These are phyloP conservation scores for Gambusia affinis DNA, from an alignment of 2,113 vertebrate genomes.

Conservation along the genomic window DNA sequence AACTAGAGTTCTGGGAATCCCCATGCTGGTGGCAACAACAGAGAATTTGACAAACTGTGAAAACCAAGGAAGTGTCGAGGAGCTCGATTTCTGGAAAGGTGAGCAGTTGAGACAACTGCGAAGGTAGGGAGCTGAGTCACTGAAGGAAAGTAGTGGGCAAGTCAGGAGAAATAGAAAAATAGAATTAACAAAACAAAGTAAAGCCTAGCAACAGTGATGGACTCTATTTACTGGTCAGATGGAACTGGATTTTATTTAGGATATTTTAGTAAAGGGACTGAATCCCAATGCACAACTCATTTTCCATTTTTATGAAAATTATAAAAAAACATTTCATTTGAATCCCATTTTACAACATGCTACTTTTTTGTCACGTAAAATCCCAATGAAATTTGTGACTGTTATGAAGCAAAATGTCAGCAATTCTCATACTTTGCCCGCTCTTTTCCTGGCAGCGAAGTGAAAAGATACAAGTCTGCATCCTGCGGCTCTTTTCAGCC, in stretches of 20 bases:
- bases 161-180: too few relatives aligned
- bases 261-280: not conserved
- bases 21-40: too few relatives aligned
- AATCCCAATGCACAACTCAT: not conserved
- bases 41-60: too few relatives aligned
- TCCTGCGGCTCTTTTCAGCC: constrained; percentile 60
- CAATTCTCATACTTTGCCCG: constrained; percentile 39
- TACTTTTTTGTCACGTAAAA: not conserved
- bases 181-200: too few relatives aligned
- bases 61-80: too few relatives aligned
- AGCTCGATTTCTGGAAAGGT: too few relatives aligned
- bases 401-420: not conserved
- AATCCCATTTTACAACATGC: not conserved
- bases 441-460: constrained; percentile 34
- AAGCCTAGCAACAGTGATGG: not conserved
- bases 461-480: constrained; percentile 49
- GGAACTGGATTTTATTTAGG: not conserved
- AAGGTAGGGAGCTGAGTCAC: too few relatives aligned
- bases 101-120: too few relatives aligned
- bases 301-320: not conserved
- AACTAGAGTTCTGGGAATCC: too few relatives aligned
- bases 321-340: not conserved
- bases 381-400: too few relatives aligned
- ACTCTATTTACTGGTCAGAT: not conserved
- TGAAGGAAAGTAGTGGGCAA: too few relatives aligned